Percentiles rank a stretch among this genome's conserved stretches.
Conservation (phyloP, 2,888 invertebrate genomes). For the Zygaena filipendulae region DNA sequence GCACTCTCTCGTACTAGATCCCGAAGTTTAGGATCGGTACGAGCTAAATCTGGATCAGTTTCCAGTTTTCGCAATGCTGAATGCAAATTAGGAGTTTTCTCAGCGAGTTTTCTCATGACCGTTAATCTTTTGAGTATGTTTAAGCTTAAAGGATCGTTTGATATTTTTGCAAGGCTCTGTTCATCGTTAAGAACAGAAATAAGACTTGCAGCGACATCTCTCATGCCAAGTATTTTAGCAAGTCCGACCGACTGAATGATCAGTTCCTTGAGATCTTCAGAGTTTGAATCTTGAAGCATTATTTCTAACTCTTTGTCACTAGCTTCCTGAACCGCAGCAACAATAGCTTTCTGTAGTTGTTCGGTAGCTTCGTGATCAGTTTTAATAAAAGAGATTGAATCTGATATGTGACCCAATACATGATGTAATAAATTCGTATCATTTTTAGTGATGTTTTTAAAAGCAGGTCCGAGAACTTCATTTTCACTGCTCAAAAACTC, state of each 20-base stretch:
- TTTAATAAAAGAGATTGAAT: slow-evolving; percentile 68
- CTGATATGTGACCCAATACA: slow-evolving; percentile 70
- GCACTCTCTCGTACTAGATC: slow-evolving; percentile 80
- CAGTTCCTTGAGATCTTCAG: slow-evolving; percentile 48
- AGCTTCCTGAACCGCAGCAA: slow-evolving; percentile 71
- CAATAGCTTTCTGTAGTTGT: slow-evolving; percentile 74
- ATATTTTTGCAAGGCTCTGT: slow-evolving; percentile 63
- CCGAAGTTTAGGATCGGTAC: slow-evolving; percentile 75
- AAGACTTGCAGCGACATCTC: slow-evolving; percentile 69
- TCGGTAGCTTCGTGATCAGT: slow-evolving; percentile 74
- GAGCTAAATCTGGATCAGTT: slow-evolving; percentile 74
- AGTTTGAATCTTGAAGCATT: slow-evolving; percentile 58
- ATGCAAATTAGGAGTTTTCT: slow-evolving; percentile 71
- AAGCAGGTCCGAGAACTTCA: slow-evolving; percentile 70
- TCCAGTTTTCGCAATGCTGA: slow-evolving; percentile 72
- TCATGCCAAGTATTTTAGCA: slow-evolving; percentile 75
- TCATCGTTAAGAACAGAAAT: slow-evolving; percentile 64
- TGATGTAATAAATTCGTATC: slow-evolving; percentile 70
- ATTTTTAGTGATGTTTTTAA: slow-evolving; percentile 72
- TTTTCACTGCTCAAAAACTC: slow-evolving; percentile 72
- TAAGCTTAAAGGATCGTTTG: slow-evolving; percentile 68
- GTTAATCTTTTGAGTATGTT: slow-evolving; percentile 76
- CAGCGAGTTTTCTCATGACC: slow-evolving; percentile 77
- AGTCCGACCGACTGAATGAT: slow-evolving; percentile 75
- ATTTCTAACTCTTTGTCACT: slow-evolving; percentile 69